Conservation (phyloP, 2,888 invertebrate species). For the Ennomos quercinarius region DNA sequence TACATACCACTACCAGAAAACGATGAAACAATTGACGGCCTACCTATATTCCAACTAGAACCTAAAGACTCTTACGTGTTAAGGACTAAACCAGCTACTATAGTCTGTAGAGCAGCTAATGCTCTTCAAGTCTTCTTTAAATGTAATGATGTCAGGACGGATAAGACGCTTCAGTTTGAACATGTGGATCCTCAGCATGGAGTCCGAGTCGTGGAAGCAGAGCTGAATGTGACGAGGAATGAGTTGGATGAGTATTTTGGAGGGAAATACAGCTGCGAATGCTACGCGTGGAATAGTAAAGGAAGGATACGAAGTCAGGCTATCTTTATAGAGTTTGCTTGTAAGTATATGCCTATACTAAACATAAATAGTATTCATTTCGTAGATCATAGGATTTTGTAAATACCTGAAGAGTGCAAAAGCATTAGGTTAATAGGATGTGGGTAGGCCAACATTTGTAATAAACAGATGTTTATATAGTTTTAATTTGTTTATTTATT, state of each 20-base stretch:
- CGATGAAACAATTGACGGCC: slow-evolving; percentile 87
- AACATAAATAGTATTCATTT: not conserved
- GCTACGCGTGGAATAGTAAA: slow-evolving; percentile 93
- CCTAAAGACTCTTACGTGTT: slow-evolving; percentile 95
- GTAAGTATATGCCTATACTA: slow-evolving; percentile 86
- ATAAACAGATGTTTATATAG: no score
- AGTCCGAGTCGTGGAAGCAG: slow-evolving; percentile 90
- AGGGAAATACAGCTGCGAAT: slow-evolving; percentile 93
- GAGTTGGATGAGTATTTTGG: slow-evolving; percentile 94
- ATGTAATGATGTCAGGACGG: slow-evolving; percentile 89
- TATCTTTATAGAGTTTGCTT: slow-evolving; percentile 92
- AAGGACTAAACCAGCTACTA: slow-evolving; percentile 93
- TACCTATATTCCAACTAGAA: slow-evolving; percentile 94
- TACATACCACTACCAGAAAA: slow-evolving; percentile 84
- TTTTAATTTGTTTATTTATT: no score
- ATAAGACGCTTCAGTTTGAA: slow-evolving; percentile 87
- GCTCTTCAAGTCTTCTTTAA: slow-evolving; percentile 93
- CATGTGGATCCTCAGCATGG: slow-evolving; percentile 93
- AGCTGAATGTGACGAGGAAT: slow-evolving; percentile 91
- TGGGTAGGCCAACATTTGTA: no score
- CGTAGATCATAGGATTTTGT: no score
- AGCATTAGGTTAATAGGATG: no score
- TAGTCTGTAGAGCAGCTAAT: slow-evolving; percentile 95
- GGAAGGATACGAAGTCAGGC: slow-evolving; percentile 91
- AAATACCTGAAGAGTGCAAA: no score